Evolutionary conservation across 2,113 vertebrate genomes (phyloP), one percentile per base, ranked within the genome.

Genomic region (Melanerpes formicivorus): DNA sequence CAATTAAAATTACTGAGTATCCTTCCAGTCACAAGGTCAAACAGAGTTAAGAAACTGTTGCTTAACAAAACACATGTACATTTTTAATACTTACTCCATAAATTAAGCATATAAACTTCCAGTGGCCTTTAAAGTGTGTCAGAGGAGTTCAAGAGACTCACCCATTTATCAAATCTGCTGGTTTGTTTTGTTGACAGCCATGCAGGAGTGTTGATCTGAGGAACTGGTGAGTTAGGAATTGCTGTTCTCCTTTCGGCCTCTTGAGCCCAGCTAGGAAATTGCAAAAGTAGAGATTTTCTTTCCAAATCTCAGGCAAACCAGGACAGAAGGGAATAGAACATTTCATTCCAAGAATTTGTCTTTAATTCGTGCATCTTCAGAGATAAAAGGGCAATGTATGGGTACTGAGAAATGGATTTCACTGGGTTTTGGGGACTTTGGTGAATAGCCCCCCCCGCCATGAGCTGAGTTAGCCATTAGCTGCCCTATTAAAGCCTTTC

Each of bases 31-130:
- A 50, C 55, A 40, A 73, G 83, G 63, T 80, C 71, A 72, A 87
- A 25, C 52, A 59, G 55, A 90, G 64, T 88, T 89, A 77, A 93
- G 78, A 82, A 94, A 90, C 60, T 84, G 34, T 89, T 93, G 88
- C 80, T 92, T 88, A 82, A 93, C 32, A 74, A 89, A 91, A 77
- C 81, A 60, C 78, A 80, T 83, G 64, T 67, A 70, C 19, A 6
- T 32, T 92, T 95, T 87, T 78, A 90, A 74, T 90, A 60, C 60
- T 92, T 94, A 90, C 63, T 92, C 55, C 70, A 84, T 94, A 94
- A 93, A 92, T 92, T 89, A 88, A 56, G 44, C 60, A 32, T 76
- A 27, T 87, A 82, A 95, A 90, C 70, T 90, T 79, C 63, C 83
- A 93, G 2, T 48, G 71, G 74, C 84, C 77, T 94, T 84, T 69